Percentiles rank a stretch among this genome's conserved stretches.
These are phyloP conservation scores for Tuberolachnus salignus DNA, from an alignment of 2,888 invertebrate genomes.

Conservation along the genomic window DNA sequence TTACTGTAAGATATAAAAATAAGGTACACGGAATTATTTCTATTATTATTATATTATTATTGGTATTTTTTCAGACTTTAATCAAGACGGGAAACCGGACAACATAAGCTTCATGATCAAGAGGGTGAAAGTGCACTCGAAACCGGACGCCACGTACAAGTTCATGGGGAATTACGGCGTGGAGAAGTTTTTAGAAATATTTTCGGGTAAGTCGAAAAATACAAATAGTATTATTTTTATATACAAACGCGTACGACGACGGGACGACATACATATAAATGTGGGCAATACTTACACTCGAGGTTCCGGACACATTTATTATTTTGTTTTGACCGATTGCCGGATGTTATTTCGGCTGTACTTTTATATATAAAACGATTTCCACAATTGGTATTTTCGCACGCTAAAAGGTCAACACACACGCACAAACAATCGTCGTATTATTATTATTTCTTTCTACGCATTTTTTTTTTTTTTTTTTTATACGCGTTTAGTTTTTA, in stretches of 20 bases:
- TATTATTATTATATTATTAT: conserved; percentile 8
- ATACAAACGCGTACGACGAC: neutral
- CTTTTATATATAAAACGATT: conserved; percentile 31
- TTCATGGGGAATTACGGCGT: conserved; percentile 96
- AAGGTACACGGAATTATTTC: too few species aligned
- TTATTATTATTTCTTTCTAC: conserved; percentile 6
- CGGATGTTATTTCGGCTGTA: too few species aligned
- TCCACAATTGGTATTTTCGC: conserved; percentile 38
- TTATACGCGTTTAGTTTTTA: conserved; percentile 26
- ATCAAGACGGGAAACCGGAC: conserved; percentile 88
- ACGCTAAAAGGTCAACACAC: conserved; percentile 42
- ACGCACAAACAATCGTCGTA: conserved; percentile 34
- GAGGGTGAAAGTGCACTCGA: conserved; percentile 89
- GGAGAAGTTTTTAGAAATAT: conserved; percentile 96
- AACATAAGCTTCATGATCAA: conserved; percentile 96
- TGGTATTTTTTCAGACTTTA: conserved; percentile 74
- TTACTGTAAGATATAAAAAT: too few species aligned
- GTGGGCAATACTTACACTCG: too few species aligned
- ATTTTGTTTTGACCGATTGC: too few species aligned
- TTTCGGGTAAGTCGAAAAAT: conserved; percentile 75
- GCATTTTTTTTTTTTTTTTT: conserved; percentile 23
- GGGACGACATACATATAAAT: too few species aligned
- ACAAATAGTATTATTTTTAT: neutral
- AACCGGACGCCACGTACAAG: conserved; percentile 84
- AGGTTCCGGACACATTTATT: too few species aligned